Base-by-base conservation (phyloP, 2,113 vertebrate genomes). In the Machaerirhynchus nigripectus region DNA sequence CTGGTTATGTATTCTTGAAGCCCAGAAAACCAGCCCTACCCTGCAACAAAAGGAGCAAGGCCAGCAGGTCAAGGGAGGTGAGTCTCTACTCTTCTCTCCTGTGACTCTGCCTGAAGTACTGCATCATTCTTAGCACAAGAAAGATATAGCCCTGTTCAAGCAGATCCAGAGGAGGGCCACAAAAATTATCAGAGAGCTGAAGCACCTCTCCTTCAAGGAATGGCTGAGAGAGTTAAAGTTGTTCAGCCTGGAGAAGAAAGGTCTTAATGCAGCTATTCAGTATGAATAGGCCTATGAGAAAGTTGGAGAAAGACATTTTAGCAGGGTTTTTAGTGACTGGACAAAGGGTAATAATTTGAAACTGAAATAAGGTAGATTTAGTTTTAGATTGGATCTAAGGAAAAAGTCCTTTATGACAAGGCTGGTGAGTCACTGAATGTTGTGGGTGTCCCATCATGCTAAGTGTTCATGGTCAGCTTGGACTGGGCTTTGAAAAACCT, bases 41-140 rank as follows among this genome's bases (percentile, higher is more conserved):
- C 9, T 84, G 4, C 22, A 55, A 33, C 19, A 81, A 84, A 84
- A 71, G 20, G 2, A 77, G 3, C 4, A 2, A 33, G 24, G 1
- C 11, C 13, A 80, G 27, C 14, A 50, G 4, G 3, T 37, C 0
- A 0, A 64, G 4, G 7, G 13, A 61, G 18, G 10, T 7, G 7
- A 42, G 40, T 40, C 1, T 64, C 10, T 60, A 3, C 10, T 31
- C 13, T 26, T 9, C n/a, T 49, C 18, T 85, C 4, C 7, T 35
- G 11, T 63, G 39, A 33, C 13, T 10, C 8, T 22, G 4, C 6
- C 18, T 79, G 35, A 19, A 83, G 35, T 19, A 30, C 17, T 71
- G 18, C 11, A 19, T 63, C 15, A 9, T 60, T 13, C 27, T 4
- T 42, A 59, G 8, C 5, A 49, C 10, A 59, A 46, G 13, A 73